Evolutionary conservation across 2,113 vertebrate species (phyloP).

Genomic region (Pogonocichla stellata): DNA sequence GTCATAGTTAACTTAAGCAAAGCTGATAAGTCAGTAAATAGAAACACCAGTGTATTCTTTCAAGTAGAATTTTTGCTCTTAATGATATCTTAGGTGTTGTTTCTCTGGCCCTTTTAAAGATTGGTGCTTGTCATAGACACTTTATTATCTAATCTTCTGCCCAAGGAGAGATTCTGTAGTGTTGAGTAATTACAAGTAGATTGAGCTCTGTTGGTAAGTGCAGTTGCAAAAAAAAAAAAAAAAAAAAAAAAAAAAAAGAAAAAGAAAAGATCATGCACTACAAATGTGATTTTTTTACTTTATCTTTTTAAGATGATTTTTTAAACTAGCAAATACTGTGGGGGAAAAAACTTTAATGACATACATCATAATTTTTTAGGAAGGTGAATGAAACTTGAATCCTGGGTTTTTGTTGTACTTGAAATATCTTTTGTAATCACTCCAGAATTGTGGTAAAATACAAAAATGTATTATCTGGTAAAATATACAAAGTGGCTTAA

Average conservation of each 20-base stretch:
- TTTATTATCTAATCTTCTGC: constrained; percentile 63
- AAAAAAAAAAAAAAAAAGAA: background rate
- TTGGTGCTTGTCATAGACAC: constrained; percentile 40
- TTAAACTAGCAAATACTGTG: background rate
- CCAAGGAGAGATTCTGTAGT: constrained; percentile 49
- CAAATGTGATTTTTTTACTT: background rate
- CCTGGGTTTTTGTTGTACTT: background rate
- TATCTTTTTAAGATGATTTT: background rate
- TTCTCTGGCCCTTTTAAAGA: constrained; percentile 51
- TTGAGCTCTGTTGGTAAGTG: background rate
- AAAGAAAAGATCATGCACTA: background rate
- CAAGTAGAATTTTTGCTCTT: constrained; percentile 55
- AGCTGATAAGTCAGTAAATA: constrained; percentile 62
- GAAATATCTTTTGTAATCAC: background rate
- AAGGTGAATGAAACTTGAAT: background rate
- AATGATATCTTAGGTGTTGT: constrained; percentile 58
- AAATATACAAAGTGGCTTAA: background rate
- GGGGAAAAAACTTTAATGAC: background rate
- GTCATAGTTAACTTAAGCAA: constrained; percentile 66
- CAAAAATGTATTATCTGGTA: background rate
- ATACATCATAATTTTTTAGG: background rate
- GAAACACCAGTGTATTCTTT: constrained; percentile 57
- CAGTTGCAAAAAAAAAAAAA: constrained; percentile 1
- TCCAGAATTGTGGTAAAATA: background rate
- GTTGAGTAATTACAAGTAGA: constrained; percentile 46